Conservation (phyloP, 2,797 vertebrate genomes). For the Sternarchorhynchus goeldii region DNA sequence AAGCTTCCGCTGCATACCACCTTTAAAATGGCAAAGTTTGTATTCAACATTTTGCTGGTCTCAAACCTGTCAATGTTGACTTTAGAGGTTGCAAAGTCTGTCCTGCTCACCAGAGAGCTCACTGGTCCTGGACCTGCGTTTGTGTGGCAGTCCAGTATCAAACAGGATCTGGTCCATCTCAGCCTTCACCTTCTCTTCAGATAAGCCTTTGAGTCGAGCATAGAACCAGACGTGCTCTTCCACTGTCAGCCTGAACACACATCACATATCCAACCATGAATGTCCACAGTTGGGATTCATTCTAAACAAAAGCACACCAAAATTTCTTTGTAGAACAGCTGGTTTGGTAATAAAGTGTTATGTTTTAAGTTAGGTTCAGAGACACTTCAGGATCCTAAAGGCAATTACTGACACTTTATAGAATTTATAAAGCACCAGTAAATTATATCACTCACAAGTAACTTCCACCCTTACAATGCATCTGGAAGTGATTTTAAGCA, state of each 20-base stretch:
- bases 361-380: not conserved
- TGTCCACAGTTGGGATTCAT: not conserved
- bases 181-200: constrained; percentile 85
- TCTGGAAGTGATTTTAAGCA: not conserved
- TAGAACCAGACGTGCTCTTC: constrained; percentile 99
- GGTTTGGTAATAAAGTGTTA: not conserved
- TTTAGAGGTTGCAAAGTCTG: not conserved
- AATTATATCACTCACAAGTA: not conserved
- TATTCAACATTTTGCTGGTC: not conserved
- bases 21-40: constrained; percentile 63
- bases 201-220: constrained; percentile 90
- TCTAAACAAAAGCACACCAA: not conserved
- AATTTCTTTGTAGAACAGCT: not conserved
- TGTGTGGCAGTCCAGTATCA: constrained; percentile 91
- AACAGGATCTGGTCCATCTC: constrained; percentile 93
- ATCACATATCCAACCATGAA: not conserved
- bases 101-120: constrained; percentile 86
- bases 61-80: not conserved
- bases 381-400: too few species aligned
- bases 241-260: constrained; percentile 86
- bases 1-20: constrained; percentile 97
- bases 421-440: too few species aligned
- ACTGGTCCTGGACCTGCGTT: constrained; percentile 85
- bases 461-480: not conserved
- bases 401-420: too few species aligned